Percentiles rank a stretch among this genome's conserved stretches.
phyloP scores from a whole-genome alignment of 2,888 invertebrate species.

The Lacanobia wlatinum region DNA sequence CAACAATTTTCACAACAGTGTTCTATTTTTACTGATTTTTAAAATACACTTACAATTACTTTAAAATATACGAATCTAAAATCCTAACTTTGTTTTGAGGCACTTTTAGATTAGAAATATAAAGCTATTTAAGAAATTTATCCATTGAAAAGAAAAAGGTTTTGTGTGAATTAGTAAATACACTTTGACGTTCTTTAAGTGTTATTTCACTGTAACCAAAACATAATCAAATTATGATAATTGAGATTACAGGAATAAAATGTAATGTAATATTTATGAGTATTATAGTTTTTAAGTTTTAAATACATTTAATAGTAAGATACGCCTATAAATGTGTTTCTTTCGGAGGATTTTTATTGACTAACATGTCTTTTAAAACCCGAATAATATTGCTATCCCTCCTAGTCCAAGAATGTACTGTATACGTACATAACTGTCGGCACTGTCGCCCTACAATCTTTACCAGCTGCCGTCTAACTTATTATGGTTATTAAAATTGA shows the following conservation, averaged over 20 bases:
- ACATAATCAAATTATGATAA: slow-evolving; percentile 55
- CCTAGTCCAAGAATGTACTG: background rate
- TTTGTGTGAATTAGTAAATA: slow-evolving; percentile 26
- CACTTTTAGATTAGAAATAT: slow-evolving; percentile 30
- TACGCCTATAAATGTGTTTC: slow-evolving; percentile 38
- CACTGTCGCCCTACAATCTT: background rate
- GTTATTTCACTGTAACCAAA: slow-evolving; percentile 13
- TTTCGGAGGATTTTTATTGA: slow-evolving; percentile 1
- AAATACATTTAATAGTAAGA: slow-evolving; percentile 56
- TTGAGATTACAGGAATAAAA: slow-evolving; percentile 53
- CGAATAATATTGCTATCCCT: slow-evolving; percentile 4
- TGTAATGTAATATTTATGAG: slow-evolving; percentile 51
- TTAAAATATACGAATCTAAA: slow-evolving; percentile 38
- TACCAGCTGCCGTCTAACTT: background rate
- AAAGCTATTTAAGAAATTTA: slow-evolving; percentile 14
- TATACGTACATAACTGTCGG: no score
- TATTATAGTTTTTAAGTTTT: slow-evolving; percentile 64
- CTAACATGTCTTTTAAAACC: background rate
- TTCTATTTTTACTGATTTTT: slow-evolving; percentile 30
- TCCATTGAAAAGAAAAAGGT: background rate
- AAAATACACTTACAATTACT: slow-evolving; percentile 2
- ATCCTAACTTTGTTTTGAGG: slow-evolving; percentile 26
- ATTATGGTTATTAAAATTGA: no score
- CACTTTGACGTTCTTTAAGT: slow-evolving; percentile 13
- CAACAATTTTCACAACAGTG: slow-evolving; percentile 18